Percentiles rank a stretch among this genome's conserved stretches.
phyloP scores from a whole-genome alignment of 1,140 invertebrate species.

The Drosophila nasuta region DNA sequence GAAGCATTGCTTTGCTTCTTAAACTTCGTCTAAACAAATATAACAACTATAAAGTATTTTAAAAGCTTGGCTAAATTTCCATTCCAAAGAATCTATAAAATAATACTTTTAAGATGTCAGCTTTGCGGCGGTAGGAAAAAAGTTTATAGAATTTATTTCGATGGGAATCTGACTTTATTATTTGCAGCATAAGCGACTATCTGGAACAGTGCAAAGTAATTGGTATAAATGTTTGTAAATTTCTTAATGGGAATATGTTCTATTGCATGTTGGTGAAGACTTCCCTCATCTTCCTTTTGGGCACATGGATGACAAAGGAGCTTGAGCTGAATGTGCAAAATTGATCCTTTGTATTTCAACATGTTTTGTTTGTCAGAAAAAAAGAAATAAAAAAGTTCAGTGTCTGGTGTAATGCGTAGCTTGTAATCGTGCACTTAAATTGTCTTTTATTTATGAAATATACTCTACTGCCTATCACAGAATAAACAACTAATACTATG shows the following conservation, averaged over 20 bases:
- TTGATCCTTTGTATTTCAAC: not conserved
- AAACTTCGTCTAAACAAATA: not conserved
- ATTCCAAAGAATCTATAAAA: not conserved
- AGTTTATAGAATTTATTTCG: not conserved
- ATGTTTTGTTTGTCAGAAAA: constrained; percentile 3
- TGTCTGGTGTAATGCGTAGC: not conserved
- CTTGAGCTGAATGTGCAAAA: constrained; percentile 8
- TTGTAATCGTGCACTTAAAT: not conserved
- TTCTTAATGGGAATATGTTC: constrained; percentile 7
- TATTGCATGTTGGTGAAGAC: constrained; percentile 28
- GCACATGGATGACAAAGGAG: constrained; percentile 17
- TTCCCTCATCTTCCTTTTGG: constrained; percentile 20
- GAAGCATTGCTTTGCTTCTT: not conserved
- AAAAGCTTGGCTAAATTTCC: not conserved
- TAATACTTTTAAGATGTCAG: not conserved
- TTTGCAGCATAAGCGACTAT: constrained; percentile 11
- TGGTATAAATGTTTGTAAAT: not conserved
- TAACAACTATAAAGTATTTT: not conserved
- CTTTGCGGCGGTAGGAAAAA: not conserved
- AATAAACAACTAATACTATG: constrained; percentile 45
- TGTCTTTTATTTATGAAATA: constrained; percentile 24
- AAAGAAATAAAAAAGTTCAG: not conserved
- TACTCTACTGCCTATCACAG: too few species aligned
- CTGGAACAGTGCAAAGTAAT: not conserved
- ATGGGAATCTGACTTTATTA: not conserved